These are phyloP conservation scores for Agrypnia vestita DNA, from an alignment of 1,140 invertebrate genomes.

Conservation along the genomic window DNA sequence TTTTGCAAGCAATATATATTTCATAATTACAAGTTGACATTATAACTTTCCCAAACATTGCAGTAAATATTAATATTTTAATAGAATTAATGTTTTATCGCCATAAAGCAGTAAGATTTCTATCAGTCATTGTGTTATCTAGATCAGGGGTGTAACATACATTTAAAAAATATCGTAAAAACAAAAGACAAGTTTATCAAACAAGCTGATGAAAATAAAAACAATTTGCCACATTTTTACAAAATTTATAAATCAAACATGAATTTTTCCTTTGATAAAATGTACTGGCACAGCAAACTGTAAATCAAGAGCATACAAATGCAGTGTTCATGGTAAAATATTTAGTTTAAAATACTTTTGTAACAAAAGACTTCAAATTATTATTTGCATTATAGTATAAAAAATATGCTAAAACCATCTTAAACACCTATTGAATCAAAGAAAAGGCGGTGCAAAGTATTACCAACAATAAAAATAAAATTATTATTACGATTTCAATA, in stretches of 20 bases:
- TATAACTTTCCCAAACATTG: slow-evolving; percentile 30
- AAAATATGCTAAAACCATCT: slow-evolving; percentile 20
- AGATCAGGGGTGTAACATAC: not conserved
- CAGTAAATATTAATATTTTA: slow-evolving; percentile 5
- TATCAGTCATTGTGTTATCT: slow-evolving; percentile 29
- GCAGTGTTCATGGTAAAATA: slow-evolving; percentile 14
- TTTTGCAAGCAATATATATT: no score
- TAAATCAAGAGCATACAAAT: not conserved
- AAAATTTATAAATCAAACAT: not conserved
- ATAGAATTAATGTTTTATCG: not conserved
- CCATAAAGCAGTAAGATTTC: slow-evolving; percentile 7
- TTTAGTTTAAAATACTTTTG: slow-evolving; percentile 23
- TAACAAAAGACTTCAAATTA: slow-evolving; percentile 36
- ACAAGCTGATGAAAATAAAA: not conserved
- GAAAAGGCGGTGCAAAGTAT: slow-evolving; percentile 18
- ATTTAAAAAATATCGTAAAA: not conserved
- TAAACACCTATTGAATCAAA: slow-evolving; percentile 10
- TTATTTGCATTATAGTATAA: slow-evolving; percentile 26
- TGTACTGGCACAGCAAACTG: slow-evolving; percentile 9
- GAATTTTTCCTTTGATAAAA: slow-evolving; percentile 1
- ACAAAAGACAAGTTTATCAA: not conserved
- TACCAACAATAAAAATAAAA: slow-evolving; percentile 25
- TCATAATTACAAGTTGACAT: not conserved
- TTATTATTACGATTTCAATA: slow-evolving; percentile 18
- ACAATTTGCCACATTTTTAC: not conserved